phyloP scores from a whole-genome alignment of 2,113 vertebrate genomes.

The Sinocyclocheilus rhinocerous region DNA sequence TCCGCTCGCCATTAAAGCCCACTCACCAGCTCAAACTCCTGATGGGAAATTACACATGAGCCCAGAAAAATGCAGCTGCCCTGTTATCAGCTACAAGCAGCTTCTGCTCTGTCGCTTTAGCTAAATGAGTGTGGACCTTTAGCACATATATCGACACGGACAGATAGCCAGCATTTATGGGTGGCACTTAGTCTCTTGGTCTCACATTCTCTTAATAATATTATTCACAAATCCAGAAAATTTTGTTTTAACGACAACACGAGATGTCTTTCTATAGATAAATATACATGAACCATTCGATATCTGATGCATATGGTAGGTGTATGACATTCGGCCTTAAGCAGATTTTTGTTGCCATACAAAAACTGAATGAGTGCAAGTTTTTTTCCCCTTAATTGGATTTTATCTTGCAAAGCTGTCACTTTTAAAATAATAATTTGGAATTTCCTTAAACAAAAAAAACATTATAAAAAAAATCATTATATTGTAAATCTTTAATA shows the following conservation, averaged over 20 bases:
- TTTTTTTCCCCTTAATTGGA: not conserved
- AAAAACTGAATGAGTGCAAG: too few relatives aligned
- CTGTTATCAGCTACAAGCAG: constrained; percentile 66
- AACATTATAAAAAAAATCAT: not conserved
- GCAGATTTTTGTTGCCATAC: not conserved
- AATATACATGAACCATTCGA: not conserved
- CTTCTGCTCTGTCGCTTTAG: constrained; percentile 64
- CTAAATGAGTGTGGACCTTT: constrained; percentile 61
- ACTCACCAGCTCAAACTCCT: constrained; percentile 73
- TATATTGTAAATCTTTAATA: not conserved
- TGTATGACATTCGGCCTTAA: not conserved
- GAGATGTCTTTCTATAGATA: not conserved
- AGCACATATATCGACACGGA: not conserved
- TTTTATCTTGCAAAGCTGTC: not conserved
- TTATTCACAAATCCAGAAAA: not conserved
- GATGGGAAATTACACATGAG: constrained; percentile 72
- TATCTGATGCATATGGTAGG: not conserved
- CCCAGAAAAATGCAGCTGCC: constrained; percentile 60
- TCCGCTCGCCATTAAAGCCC: constrained; percentile 69
- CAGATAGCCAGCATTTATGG: not conserved
- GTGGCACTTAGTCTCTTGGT: not conserved
- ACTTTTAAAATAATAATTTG: not conserved
- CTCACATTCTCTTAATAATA: not conserved
- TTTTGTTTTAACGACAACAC: not conserved
- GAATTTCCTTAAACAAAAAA: not conserved